phyloP scores from a whole-genome alignment of 64 coral and sea anemone genomes.

The Pocillopora verrucosa region DNA sequence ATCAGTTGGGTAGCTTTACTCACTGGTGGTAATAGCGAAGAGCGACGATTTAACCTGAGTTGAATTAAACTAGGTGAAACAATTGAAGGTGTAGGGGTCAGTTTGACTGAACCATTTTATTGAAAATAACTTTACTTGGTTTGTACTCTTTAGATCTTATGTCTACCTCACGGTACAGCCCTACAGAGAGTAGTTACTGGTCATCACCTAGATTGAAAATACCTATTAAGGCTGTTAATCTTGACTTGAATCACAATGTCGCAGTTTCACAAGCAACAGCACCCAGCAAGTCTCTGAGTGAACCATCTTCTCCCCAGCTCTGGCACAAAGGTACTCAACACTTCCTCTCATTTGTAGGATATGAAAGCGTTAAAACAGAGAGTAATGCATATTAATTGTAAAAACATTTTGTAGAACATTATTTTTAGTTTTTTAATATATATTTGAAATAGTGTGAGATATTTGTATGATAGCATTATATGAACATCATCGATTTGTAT shows the following conservation, averaged over 20 bases:
- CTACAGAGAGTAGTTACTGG: conserved; percentile 25
- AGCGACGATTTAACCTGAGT: too few species aligned
- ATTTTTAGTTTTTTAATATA: background rate
- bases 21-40: too few species aligned
- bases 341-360: background rate
- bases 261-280: background rate
- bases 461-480: too few species aligned
- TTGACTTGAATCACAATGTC: conserved; percentile 18
- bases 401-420: background rate
- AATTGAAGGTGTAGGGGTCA: background rate
- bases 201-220: conserved; percentile 34
- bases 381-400: background rate
- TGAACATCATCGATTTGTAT: too few species aligned
- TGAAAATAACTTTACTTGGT: background rate
- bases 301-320: conserved; percentile 53
- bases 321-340: conserved; percentile 44
- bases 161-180: conserved; percentile 18
- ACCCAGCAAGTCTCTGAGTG: conserved; percentile 30
- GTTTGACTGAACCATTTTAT: too few species aligned
- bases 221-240: background rate
- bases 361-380: background rate
- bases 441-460: background rate
- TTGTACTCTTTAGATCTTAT: conserved; percentile 1
- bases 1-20: too few species aligned
- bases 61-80: background rate